These are phyloP conservation scores for Rhingia rostrata DNA, from an alignment of 2,888 invertebrate genomes.

Conservation along the genomic window DNA sequence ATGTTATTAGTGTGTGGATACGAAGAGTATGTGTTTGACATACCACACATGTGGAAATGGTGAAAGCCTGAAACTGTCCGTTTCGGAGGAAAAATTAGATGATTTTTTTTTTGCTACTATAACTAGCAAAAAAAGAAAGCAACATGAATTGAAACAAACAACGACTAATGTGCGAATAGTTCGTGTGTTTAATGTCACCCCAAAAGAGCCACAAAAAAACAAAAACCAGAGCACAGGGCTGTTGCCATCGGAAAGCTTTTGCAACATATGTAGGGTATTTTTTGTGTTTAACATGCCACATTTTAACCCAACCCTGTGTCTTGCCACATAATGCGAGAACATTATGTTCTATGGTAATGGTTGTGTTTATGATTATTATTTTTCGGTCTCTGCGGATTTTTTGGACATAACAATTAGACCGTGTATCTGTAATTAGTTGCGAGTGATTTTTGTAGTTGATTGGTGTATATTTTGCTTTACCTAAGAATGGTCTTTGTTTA, in stretches of 20 bases:
- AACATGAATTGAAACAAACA: conserved; percentile 28
- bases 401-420: conserved; percentile 40
- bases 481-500: background rate
- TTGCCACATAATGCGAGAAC: conserved; percentile 49
- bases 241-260: conserved; percentile 59
- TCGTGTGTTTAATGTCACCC: conserved; percentile 71
- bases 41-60: conserved; percentile 70
- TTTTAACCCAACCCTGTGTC: conserved; percentile 26
- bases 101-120: conserved; percentile 40
- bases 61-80: conserved; percentile 66
- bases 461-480: background rate
- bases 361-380: conserved; percentile 35
- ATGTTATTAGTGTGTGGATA: conserved; percentile 31
- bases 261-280: conserved; percentile 49
- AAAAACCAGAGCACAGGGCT: conserved; percentile 62
- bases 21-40: conserved; percentile 65
- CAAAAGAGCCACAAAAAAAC: conserved; percentile 72
- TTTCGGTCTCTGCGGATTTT: conserved; percentile 36
- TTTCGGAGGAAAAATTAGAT: conserved; percentile 65
- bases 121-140: conserved; percentile 6
- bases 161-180: conserved; percentile 71
- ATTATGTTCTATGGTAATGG: conserved; percentile 41
- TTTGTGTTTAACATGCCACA: conserved; percentile 23
- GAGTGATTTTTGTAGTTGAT: conserved; percentile 38
- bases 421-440: conserved; percentile 27